phyloP scores from a whole-genome alignment of 2,113 vertebrate genomes.

The Zingel zingel region DNA sequence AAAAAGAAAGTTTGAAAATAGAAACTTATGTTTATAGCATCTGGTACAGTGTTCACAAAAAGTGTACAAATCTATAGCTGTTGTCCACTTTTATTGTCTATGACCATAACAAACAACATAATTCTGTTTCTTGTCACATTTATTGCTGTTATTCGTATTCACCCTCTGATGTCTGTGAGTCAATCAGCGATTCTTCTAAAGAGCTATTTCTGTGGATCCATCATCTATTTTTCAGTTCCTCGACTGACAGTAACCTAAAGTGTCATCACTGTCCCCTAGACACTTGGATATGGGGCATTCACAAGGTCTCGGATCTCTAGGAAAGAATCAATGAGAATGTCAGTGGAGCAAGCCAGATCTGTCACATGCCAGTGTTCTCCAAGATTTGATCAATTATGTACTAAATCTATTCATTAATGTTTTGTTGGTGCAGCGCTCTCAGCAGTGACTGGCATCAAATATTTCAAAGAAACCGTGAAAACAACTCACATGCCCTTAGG shows the following conservation, averaged over 20 bases:
- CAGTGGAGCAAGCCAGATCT: slow-evolving; percentile 18
- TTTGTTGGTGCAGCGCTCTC: slow-evolving; percentile 62
- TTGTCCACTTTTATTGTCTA: neutral
- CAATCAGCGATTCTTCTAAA: slow-evolving; percentile 11
- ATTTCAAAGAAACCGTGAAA: slow-evolving; percentile 77
- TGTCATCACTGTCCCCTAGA: slow-evolving; percentile 3
- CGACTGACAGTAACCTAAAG: slow-evolving; percentile 13
- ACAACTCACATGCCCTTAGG: slow-evolving; percentile 71
- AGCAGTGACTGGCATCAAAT: slow-evolving; percentile 67
- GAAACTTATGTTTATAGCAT: neutral
- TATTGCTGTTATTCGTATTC: neutral
- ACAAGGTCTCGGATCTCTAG: slow-evolving; percentile 51
- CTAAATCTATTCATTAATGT: slow-evolving; percentile 75
- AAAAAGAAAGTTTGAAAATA: neutral
- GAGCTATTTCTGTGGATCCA: neutral
- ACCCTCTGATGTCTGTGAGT: neutral
- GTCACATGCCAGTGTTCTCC: slow-evolving; percentile 46
- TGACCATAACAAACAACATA: neutral
- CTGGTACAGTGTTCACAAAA: neutral
- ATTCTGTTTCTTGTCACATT: neutral
- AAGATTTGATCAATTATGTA: slow-evolving; percentile 74
- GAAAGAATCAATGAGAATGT: slow-evolving; percentile 35
- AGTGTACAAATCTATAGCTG: neutral
- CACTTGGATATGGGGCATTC: slow-evolving; percentile 20
- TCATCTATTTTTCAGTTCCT: slow-evolving; percentile 10